Percentiles rank a stretch among this genome's conserved stretches.
Conservation (phyloP, 1,140 invertebrate species). For the Neodiprion virginianus region DNA sequence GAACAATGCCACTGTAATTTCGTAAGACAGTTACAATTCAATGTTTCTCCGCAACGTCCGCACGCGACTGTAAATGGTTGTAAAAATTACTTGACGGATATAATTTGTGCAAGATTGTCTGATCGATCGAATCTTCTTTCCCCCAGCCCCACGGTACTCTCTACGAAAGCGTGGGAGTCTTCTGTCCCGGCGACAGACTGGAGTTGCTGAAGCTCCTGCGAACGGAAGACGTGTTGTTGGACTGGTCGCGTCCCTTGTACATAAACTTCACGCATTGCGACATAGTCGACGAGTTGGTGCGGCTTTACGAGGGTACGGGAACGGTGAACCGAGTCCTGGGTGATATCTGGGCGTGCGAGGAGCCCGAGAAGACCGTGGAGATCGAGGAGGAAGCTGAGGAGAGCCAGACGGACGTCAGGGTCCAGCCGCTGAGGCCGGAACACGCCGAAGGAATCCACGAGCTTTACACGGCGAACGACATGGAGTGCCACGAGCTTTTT, state of each 20-base stretch:
- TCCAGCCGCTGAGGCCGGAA: conserved; percentile 72
- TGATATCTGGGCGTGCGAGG: conserved; percentile 76
- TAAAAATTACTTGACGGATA: no score
- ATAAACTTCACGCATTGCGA: conserved; percentile 82
- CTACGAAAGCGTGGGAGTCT: conserved; percentile 83
- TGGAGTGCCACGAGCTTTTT: conserved; percentile 82
- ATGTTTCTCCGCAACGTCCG: no score
- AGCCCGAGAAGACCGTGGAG: conserved; percentile 48
- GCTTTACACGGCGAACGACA: conserved; percentile 83
- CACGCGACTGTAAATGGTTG: no score
- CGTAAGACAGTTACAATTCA: no score
- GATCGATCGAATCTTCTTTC: conserved; percentile 30
- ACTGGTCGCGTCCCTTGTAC: conserved; percentile 79
- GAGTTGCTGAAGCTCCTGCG: conserved; percentile 73
- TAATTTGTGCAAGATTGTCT: background rate
- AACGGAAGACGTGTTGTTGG: conserved; percentile 76
- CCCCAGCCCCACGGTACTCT: conserved; percentile 75
- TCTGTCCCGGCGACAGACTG: conserved; percentile 77
- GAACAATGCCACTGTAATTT: no score
- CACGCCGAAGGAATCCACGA: conserved; percentile 82
- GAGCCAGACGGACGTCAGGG: conserved; percentile 41
- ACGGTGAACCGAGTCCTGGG: conserved; percentile 77
- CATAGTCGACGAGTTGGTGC: conserved; percentile 76
- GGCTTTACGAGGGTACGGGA: conserved; percentile 69
- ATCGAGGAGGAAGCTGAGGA: conserved; percentile 28